These are phyloP conservation scores for Okapia johnstoni DNA, from an alignment of 2,113 vertebrate species.

Conservation along the genomic window DNA sequence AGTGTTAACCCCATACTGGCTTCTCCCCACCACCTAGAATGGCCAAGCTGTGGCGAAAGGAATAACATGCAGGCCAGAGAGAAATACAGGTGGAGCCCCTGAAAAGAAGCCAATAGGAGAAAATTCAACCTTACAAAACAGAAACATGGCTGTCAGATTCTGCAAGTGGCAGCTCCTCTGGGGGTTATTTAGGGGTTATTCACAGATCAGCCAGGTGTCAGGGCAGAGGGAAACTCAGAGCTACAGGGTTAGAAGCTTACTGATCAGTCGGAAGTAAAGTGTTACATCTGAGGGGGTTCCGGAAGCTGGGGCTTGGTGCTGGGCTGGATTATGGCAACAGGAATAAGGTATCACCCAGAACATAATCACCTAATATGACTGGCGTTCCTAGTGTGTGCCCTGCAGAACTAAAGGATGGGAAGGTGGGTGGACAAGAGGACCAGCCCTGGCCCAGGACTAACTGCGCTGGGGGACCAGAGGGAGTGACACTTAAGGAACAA, in stretches of 20 bases:
- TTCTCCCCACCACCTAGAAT: neutral
- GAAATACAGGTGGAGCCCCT: neutral
- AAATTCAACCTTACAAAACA: neutral
- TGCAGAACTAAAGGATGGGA: neutral
- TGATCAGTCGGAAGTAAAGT: neutral
- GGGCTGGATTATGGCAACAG: neutral
- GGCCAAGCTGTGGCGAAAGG: neutral
- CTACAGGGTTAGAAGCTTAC: neutral
- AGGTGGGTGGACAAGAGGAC: neutral
- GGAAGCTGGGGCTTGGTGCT: neutral
- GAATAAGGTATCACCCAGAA: neutral
- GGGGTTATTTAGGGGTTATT: neutral
- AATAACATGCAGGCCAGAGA: neutral
- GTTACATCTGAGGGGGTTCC: neutral
- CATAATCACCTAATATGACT: neutral
- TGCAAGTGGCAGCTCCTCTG: neutral
- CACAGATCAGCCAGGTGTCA: neutral
- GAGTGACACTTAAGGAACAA: neutral
- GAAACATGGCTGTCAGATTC: neutral
- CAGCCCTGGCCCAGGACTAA: neutral
- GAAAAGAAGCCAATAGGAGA: neutral
- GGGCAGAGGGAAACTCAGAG: neutral
- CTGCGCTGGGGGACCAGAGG: neutral
- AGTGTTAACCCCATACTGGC: conserved; percentile 39
- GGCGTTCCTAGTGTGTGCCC: neutral